Evolutionary conservation across 1,140 invertebrate genomes (phyloP).

Genomic region (Zaprionus camerounensis): DNA sequence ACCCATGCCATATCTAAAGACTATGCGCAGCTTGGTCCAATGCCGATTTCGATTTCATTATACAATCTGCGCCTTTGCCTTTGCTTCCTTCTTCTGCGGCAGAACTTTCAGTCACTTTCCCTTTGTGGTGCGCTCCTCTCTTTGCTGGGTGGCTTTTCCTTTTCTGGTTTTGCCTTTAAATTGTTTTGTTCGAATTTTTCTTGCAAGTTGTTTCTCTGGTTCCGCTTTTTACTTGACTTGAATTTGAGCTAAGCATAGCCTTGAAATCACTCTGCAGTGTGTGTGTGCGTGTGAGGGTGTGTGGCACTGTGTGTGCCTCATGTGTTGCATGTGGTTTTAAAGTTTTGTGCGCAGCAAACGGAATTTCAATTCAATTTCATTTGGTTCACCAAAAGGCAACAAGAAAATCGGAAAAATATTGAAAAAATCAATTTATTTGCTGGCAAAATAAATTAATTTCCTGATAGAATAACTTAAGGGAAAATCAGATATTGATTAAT

Average conservation of each 20-base stretch:
- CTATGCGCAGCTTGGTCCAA: slow-evolving; percentile 40
- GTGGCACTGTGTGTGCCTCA: slow-evolving; percentile 33
- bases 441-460: neutral
- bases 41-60: slow-evolving; percentile 73
- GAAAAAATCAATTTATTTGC: slow-evolving; percentile 3
- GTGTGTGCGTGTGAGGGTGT: neutral
- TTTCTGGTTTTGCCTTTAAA: slow-evolving; percentile 57
- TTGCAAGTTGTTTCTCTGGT: slow-evolving; percentile 21
- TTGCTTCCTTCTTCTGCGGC: slow-evolving; percentile 47
- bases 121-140: slow-evolving; percentile 44
- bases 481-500: neutral
- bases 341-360: slow-evolving; percentile 57
- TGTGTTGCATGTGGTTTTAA: slow-evolving; percentile 67
- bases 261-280: slow-evolving; percentile 35
- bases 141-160: neutral
- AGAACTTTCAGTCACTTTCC: slow-evolving; percentile 55
- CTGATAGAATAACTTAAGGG: neutral
- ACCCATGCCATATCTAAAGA: slow-evolving; percentile 21
- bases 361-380: slow-evolving; percentile 50
- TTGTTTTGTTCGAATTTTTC: slow-evolving; percentile 62
- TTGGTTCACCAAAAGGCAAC: neutral
- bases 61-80: slow-evolving; percentile 63
- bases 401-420: neutral
- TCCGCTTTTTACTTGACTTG: slow-evolving; percentile 29
- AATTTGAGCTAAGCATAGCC: slow-evolving; percentile 29